Conservation (phyloP, 2,113 vertebrate genomes). For the Myiozetetes cayanensis region DNA sequence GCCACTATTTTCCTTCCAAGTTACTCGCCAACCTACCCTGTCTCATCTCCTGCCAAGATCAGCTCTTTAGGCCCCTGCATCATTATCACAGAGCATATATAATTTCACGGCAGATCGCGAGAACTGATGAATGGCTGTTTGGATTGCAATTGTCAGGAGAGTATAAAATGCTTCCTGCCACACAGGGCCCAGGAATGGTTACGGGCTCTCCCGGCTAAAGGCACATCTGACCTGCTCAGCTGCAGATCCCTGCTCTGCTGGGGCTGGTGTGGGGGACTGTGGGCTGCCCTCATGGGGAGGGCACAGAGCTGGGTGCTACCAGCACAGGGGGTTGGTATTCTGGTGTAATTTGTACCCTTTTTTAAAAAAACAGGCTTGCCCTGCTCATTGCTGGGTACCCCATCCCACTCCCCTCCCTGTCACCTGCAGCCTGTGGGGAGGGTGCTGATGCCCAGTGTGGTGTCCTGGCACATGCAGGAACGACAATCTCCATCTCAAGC, state of each 20-base stretch:
- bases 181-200: background rate
- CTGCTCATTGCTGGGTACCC: fast-evolving
- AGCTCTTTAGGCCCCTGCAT: slow-evolving; percentile 27
- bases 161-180: slow-evolving; percentile 6
- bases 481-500: fast-evolving
- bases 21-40: background rate
- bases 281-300: background rate
- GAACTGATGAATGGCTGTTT: background rate
- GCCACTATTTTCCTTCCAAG: background rate
- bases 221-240: background rate
- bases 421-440: fast-evolving
- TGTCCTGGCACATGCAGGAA: background rate
- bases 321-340: fast-evolving
- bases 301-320: background rate
- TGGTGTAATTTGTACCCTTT: background rate
- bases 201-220: background rate
- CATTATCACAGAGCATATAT: slow-evolving; percentile 31
- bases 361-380: no score
- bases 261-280: background rate
- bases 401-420: background rate
- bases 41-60: slow-evolving; percentile 57
- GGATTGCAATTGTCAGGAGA: slow-evolving; percentile 5
- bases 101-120: slow-evolving; percentile 14
- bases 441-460: fast-evolving
- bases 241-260: background rate